Conservation (phyloP, 2,888 invertebrate genomes). For the Ornithoptera priamus region DNA sequence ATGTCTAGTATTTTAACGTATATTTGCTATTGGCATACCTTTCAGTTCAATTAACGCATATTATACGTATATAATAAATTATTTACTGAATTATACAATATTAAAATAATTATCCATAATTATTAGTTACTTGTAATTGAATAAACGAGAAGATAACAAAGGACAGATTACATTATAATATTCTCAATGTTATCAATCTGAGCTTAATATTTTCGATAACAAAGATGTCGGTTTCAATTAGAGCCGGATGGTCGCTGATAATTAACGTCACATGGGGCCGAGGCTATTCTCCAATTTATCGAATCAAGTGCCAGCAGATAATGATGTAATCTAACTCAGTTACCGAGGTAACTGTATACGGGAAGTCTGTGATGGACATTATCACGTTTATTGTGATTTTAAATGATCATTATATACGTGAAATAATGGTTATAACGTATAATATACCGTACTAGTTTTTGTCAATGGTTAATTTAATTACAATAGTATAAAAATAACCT, state of each 20-base stretch:
- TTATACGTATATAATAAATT: no score
- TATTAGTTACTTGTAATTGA: background rate
- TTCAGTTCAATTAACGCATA: no score
- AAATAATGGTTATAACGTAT: background rate
- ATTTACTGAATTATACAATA: no score
- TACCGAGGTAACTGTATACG: constrained; percentile 14
- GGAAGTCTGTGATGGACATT: background rate
- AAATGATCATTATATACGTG: background rate
- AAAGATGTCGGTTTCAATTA: constrained; percentile 17
- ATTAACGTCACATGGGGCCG: constrained; percentile 21
- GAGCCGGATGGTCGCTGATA: constrained; percentile 8
- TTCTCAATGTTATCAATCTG: background rate
- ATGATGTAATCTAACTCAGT: constrained; percentile 21
- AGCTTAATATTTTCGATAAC: constrained; percentile 1
- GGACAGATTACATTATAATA: no score
- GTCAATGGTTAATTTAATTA: background rate
- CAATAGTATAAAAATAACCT: background rate
- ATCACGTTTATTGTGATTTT: background rate
- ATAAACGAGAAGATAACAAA: background rate
- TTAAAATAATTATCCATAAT: no score
- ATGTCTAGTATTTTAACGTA: no score
- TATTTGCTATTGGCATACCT: no score
- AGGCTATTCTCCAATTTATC: constrained; percentile 23
- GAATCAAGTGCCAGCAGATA: constrained; percentile 23
- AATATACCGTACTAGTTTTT: background rate